Percentiles rank a stretch among this genome's conserved stretches.
phyloP scores from a whole-genome alignment of 2,888 invertebrate genomes.

The Chymomyza fuscimana region DNA sequence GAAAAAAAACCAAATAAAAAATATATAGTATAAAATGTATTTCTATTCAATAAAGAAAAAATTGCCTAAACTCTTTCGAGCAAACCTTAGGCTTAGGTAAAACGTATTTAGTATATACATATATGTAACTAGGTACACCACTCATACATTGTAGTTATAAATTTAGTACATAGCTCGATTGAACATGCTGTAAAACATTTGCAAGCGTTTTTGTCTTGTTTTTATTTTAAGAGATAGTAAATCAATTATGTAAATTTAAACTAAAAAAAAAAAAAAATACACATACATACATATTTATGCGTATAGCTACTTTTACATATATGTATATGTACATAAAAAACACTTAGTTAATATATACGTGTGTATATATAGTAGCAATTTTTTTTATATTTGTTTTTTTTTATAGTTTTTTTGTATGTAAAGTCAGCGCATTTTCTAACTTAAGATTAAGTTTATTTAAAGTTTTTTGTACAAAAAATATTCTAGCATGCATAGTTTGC shows the following conservation, averaged over 20 bases:
- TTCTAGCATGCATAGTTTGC: no score
- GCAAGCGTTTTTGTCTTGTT: constrained; percentile 72
- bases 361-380: no score
- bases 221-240: constrained; percentile 47
- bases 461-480: no score
- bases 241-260: constrained; percentile 2
- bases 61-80: constrained; percentile 32
- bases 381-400: no score
- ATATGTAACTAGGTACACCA: constrained; percentile 21
- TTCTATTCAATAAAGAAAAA: neutral
- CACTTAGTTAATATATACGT: constrained; percentile 1
- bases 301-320: constrained; percentile 51
- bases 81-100: constrained; percentile 9
- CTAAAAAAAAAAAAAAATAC: neutral
- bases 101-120: constrained; percentile 18
- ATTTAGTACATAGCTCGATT: constrained; percentile 30
- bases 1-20: neutral
- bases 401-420: no score
- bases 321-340: constrained; percentile 8
- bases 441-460: no score
- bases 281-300: neutral
- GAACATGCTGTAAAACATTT: constrained; percentile 51
- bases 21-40: neutral
- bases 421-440: no score
- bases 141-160: constrained; percentile 13